phyloP scores from a whole-genome alignment of 1,140 invertebrate genomes.

The Drosophila mojavensis region DNA sequence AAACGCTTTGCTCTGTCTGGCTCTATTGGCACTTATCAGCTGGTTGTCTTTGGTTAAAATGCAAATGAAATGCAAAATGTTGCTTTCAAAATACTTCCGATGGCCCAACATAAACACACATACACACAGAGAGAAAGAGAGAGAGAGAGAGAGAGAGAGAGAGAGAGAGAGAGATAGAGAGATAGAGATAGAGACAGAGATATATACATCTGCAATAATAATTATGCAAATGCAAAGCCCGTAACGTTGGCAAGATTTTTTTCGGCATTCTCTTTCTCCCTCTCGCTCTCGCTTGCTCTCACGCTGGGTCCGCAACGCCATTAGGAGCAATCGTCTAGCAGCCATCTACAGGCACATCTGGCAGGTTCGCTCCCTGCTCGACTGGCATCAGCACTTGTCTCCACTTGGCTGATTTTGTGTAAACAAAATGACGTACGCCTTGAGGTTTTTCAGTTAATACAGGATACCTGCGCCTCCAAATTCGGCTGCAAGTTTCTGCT shows the following conservation, averaged over 20 bases:
- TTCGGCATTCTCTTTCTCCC: not conserved
- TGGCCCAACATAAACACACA: constrained; percentile 2
- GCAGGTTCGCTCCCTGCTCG: not conserved
- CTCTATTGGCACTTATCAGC: constrained; percentile 45
- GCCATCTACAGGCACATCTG: not conserved
- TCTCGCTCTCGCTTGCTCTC: no score
- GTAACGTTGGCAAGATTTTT: constrained; percentile 75
- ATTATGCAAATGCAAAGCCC: constrained; percentile 78
- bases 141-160: no score
- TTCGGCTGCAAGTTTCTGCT: constrained; percentile 20
- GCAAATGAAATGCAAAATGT: constrained; percentile 65
- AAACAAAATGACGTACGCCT: constrained; percentile 78
- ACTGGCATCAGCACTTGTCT: constrained; percentile 43
- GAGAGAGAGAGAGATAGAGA: not conserved
- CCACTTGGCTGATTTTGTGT: constrained; percentile 68
- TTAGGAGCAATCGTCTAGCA: not conserved
- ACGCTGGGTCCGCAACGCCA: no score
- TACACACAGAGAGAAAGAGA: not conserved
- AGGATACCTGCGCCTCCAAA: constrained; percentile 45
- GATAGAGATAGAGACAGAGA: not conserved
- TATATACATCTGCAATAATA: constrained; percentile 61
- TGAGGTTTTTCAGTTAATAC: constrained; percentile 50
- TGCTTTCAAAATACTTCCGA: constrained; percentile 21
- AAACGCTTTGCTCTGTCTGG: not conserved
- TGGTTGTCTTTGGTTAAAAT: constrained; percentile 65